Evolutionary conservation across 2,797 vertebrate species (phyloP).

Genomic region (Anabas testudineus): DNA sequence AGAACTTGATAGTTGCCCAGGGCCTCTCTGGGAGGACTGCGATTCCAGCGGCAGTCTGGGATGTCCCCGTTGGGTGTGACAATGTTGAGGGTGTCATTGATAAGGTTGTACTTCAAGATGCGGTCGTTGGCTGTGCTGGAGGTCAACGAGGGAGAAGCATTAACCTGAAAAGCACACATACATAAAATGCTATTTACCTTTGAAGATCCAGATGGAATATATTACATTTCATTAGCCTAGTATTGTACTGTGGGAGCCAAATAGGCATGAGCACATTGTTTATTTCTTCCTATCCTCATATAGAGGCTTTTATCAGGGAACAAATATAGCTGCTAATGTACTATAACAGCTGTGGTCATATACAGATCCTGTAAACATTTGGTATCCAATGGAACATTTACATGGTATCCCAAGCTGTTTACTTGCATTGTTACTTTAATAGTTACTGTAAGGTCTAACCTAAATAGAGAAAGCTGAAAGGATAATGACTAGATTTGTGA

Average conservation of each 20-base stretch:
- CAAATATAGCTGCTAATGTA: conserved; percentile 36
- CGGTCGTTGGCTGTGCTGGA: conserved; percentile 98
- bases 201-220: neutral
- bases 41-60: conserved; percentile 96
- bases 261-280: conserved; percentile 15
- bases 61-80: conserved; percentile 94
- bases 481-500: conserved; percentile 41
- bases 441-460: neutral
- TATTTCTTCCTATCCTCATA: conserved; percentile 25
- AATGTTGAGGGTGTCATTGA: conserved; percentile 98
- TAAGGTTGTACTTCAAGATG: conserved; percentile 98
- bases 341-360: conserved; percentile 11
- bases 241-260: conserved; percentile 15
- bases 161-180: conserved; percentile 85
- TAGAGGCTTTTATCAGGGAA: conserved; percentile 48
- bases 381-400: conserved; percentile 5
- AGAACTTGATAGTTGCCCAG: conserved; percentile 96
- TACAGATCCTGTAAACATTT: conserved; percentile 4
- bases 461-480: conserved; percentile 6
- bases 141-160: conserved; percentile 96
- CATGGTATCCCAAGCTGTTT: neutral
- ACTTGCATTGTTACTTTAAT: neutral
- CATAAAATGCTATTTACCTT: neutral
- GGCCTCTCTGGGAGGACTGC: conserved; percentile 91
- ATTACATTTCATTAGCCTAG: conserved; percentile 4